Evolutionary conservation across 1,140 invertebrate species (phyloP).

Genomic region (Cyclargus thomasi): DNA sequence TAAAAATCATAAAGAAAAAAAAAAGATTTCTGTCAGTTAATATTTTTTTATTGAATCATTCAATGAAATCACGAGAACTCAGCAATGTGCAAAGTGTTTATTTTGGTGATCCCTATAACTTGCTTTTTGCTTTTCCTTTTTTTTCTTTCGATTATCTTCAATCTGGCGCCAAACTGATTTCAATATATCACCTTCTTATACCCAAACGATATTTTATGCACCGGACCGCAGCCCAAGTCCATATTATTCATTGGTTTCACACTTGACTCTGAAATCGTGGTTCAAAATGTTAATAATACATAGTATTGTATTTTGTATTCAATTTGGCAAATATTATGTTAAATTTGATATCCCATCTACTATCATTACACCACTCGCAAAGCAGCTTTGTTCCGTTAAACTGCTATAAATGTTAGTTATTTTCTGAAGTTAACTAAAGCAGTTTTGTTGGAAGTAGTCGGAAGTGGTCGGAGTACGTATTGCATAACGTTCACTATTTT

Average conservation of each 20-base stretch:
- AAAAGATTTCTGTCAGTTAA: neutral
- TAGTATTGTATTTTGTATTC: no score
- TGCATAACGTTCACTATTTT: no score
- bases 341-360: no score
- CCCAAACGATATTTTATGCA: constrained; percentile 3
- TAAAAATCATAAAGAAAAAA: no score
- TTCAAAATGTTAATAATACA: no score
- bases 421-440: no score
- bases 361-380: no score
- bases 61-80: neutral
- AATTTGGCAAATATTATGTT: no score
- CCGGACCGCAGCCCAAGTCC: neutral
- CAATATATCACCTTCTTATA: constrained; percentile 2
- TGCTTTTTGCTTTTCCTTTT: neutral
- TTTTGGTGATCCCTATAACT: neutral
- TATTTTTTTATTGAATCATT: neutral
- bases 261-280: neutral
- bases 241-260: neutral
- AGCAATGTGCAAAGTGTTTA: neutral
- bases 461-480: no score
- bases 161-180: constrained; percentile 15
- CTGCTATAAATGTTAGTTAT: no score
- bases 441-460: no score
- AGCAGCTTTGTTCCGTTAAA: no score
- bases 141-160: constrained; percentile 1